A percentile compares a stretch with the other conserved stretches of the same genome.
Conservation (phyloP, 30 jellyfish, hydroid and myxozoan species). For the Euphysa ruthae region DNA sequence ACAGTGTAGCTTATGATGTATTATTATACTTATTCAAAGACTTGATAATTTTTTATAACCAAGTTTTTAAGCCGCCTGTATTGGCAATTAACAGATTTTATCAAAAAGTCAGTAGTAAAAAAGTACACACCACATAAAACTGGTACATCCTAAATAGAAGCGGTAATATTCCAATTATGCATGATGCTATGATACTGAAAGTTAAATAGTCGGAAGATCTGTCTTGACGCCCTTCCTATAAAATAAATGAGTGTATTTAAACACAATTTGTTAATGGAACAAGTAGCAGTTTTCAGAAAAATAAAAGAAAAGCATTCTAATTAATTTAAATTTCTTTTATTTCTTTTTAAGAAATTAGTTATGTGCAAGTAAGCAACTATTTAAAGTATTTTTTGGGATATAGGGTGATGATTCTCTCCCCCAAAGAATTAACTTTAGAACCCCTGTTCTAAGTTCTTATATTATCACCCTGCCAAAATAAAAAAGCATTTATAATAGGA, state of each 20-base stretch:
- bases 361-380: background rate
- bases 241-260: background rate
- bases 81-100: no score
- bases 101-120: background rate
- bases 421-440: no score
- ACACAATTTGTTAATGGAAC: no score
- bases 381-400: background rate
- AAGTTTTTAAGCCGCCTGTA: no score
- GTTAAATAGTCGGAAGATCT: conserved; percentile 51
- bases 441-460: no score
- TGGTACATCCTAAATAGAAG: conserved; percentile 43
- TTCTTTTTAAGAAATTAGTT: background rate
- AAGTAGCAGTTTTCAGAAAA: background rate
- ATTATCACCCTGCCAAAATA: no score
- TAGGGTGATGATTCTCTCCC: no score
- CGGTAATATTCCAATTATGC: conserved; percentile 48
- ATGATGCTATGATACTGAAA: conserved; percentile 49
- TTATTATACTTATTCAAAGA: no score
- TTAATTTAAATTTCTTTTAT: background rate
- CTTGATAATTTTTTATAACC: no score
- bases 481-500: no score
- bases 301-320: background rate
- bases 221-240: conserved; percentile 19
- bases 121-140: conserved; percentile 27
- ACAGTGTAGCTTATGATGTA: no score